Conservation (phyloP, 2,888 invertebrate genomes). For the Sturmia bella region DNA sequence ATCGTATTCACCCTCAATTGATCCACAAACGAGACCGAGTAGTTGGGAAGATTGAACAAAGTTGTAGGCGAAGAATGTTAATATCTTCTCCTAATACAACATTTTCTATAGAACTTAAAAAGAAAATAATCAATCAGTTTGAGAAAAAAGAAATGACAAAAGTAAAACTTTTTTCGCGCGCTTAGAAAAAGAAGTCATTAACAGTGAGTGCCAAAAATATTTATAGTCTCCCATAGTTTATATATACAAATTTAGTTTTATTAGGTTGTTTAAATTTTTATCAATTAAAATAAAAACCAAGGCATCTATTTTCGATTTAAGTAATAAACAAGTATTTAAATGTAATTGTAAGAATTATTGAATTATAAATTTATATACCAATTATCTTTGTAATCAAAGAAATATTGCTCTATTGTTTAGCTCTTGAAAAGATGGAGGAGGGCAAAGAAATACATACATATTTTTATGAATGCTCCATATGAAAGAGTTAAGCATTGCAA, state of each 20-base stretch:
- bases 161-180: constrained; percentile 27
- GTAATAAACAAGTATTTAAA: constrained; percentile 29
- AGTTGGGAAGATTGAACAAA: constrained; percentile 82
- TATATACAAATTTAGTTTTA: constrained; percentile 36
- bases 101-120: not conserved
- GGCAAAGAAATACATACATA: no score
- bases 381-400: constrained; percentile 3
- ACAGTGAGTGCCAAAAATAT: constrained; percentile 68
- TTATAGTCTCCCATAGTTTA: constrained; percentile 55
- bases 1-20: constrained; percentile 84
- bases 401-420: constrained; percentile 11
- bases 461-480: not conserved
- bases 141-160: constrained; percentile 13
- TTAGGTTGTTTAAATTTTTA: constrained; percentile 14
- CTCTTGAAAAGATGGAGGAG: not conserved
- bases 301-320: constrained; percentile 23
- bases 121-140: constrained; percentile 21
- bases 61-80: constrained; percentile 69
- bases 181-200: constrained; percentile 57
- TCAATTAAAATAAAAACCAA: constrained; percentile 18
- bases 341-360: constrained; percentile 27
- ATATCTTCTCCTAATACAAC: constrained; percentile 7
- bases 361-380: constrained; percentile 18
- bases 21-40: constrained; percentile 81
- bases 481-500: constrained; percentile 3